phyloP scores from a whole-genome alignment of 1,140 invertebrate genomes.

The Drosophila navojoa region DNA sequence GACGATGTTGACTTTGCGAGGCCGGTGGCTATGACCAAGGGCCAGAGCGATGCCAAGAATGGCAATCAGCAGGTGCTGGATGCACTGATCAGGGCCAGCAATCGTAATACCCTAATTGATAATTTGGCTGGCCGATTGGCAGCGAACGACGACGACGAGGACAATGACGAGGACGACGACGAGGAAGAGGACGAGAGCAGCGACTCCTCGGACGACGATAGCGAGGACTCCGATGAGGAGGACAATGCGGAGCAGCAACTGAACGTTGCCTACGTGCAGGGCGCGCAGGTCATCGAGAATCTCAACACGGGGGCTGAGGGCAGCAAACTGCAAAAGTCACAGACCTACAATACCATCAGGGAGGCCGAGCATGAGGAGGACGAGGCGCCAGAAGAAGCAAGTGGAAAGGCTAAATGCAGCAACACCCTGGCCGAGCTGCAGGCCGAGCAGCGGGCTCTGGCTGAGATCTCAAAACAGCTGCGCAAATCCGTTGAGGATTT shows the following conservation, averaged over 20 bases:
- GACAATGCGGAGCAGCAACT: constrained; percentile 65
- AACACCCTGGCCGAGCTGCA: constrained; percentile 71
- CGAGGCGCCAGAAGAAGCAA: not conserved
- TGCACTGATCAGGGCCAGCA: constrained; percentile 77
- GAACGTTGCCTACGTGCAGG: constrained; percentile 71
- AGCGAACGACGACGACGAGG: constrained; percentile 44
- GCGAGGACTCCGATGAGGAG: constrained; percentile 72
- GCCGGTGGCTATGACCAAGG: constrained; percentile 34
- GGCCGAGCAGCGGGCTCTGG: constrained; percentile 77
- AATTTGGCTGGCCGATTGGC: constrained; percentile 69
- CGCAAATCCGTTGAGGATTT: constrained; percentile 80
- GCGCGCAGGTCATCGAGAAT: constrained; percentile 82
- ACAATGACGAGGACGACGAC: constrained; percentile 61
- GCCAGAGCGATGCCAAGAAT: constrained; percentile 62
- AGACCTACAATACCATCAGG: constrained; percentile 76
- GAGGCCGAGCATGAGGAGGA: constrained; percentile 41
- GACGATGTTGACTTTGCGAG: constrained; percentile 76
- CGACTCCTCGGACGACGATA: constrained; percentile 71
- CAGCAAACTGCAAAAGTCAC: constrained; percentile 75
- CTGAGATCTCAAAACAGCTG: constrained; percentile 81
- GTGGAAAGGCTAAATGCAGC: constrained; percentile 18
- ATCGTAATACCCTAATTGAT: constrained; percentile 74
- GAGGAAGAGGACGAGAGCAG: constrained; percentile 70
- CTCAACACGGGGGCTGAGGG: constrained; percentile 63
- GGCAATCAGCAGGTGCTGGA: constrained; percentile 75